phyloP scores from a whole-genome alignment of 2,888 invertebrate genomes.

The Clitarchus hookeri region DNA sequence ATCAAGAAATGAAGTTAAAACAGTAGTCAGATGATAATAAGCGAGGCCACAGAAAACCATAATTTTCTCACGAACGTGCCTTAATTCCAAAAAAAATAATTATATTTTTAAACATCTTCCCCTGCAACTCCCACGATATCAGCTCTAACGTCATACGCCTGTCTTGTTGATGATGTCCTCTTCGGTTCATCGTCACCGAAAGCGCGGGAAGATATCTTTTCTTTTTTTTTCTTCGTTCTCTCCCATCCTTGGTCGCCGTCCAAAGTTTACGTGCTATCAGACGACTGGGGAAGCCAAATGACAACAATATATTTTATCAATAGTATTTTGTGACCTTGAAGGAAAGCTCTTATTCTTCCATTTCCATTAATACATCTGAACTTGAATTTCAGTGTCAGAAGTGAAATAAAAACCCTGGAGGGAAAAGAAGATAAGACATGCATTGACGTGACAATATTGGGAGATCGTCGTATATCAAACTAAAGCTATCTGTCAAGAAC shows the following conservation, averaged over 20 bases:
- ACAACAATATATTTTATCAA: conserved; percentile 6
- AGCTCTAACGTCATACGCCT: background rate
- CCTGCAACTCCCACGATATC: no score
- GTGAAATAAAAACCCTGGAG: conserved; percentile 16
- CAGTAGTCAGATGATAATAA: no score
- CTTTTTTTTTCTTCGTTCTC: background rate
- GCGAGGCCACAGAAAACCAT: no score
- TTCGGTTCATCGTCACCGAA: background rate
- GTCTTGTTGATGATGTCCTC: background rate
- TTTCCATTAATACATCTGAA: conserved; percentile 19
- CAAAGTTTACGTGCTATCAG: conserved; percentile 7
- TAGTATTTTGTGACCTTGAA: conserved; percentile 14
- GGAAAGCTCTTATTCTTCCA: background rate
- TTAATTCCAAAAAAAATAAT: no score
- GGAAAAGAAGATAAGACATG: conserved; percentile 8
- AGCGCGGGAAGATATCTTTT: background rate
- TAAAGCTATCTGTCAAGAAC: conserved; percentile 18
- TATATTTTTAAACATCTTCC: no score
- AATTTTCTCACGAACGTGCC: no score
- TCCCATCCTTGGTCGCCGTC: background rate
- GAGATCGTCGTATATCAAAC: conserved; percentile 19
- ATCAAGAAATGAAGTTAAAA: no score
- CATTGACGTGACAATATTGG: conserved; percentile 23
- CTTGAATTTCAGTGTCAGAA: background rate
- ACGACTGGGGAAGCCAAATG: background rate